Conservation (phyloP, 1,140 invertebrate genomes). For the Conus betulinus region DNA sequence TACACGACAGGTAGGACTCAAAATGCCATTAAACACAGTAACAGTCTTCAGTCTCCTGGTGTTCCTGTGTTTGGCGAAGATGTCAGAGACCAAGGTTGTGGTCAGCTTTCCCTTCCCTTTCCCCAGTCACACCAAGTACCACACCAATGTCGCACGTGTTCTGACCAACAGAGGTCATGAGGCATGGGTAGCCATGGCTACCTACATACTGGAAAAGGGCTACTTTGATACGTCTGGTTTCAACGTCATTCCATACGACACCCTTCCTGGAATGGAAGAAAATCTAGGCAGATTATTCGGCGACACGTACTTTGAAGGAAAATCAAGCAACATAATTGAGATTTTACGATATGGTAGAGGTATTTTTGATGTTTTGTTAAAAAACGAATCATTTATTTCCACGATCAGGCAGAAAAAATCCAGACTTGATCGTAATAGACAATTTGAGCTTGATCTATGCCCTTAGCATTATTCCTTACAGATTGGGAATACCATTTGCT, state of each 20-base stretch:
- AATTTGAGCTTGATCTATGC: slow-evolving; percentile 7
- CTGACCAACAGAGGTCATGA: slow-evolving; percentile 36
- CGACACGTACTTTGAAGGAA: slow-evolving; percentile 28
- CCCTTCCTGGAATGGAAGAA: background rate
- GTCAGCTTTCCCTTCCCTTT: slow-evolving; percentile 25
- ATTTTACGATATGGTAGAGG: background rate
- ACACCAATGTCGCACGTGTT: slow-evolving; percentile 35
- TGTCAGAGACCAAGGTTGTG: slow-evolving; percentile 25
- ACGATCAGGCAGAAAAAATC: background rate
- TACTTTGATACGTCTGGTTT: slow-evolving; percentile 8
- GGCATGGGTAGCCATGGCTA: slow-evolving; percentile 29
- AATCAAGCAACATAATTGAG: slow-evolving; percentile 7
- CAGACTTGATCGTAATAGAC: slow-evolving; percentile 34
- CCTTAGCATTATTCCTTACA: slow-evolving; percentile 40
- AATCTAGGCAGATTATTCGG: background rate
- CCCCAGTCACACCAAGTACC: slow-evolving; percentile 35
- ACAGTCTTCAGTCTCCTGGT: slow-evolving; percentile 43
- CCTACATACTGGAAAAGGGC: background rate
- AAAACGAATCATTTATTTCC: slow-evolving; percentile 19
- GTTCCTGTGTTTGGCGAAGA: background rate
- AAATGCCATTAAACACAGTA: slow-evolving; percentile 34
- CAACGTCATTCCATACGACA: slow-evolving; percentile 26
- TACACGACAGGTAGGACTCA: background rate
- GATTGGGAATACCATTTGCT: slow-evolving; percentile 39
- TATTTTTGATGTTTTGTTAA: slow-evolving; percentile 14